Percentiles rank a stretch among this genome's conserved stretches.
Conservation (phyloP, 2,888 invertebrate genomes). For the Villa cingulata region DNA sequence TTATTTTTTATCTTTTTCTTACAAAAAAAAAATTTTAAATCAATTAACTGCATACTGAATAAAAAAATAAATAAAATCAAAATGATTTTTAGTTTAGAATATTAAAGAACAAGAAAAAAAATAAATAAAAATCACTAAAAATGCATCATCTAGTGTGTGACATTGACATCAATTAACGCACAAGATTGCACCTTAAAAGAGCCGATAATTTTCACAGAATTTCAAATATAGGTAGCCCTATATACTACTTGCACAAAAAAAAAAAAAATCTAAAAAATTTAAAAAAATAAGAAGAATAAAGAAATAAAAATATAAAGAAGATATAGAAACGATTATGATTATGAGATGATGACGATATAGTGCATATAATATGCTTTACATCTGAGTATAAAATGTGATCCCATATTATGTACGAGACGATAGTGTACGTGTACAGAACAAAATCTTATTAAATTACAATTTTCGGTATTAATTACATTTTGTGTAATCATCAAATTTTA, state of each 20-base stretch:
- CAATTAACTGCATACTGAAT: no score
- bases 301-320: background rate
- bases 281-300: no score
- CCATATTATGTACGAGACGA: background rate
- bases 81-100: no score
- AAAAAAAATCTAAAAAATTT: no score
- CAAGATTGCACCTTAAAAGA: background rate
- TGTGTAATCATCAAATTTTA: background rate
- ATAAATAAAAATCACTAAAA: background rate
- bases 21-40: no score
- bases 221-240: background rate
- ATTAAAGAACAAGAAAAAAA: background rate
- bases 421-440: no score
- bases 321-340: background rate
- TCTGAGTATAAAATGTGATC: background rate
- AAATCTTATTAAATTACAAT: conserved; percentile 11
- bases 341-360: background rate
- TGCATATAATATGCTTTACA: background rate
- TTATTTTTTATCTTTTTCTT: no score
- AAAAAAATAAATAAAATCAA: no score
- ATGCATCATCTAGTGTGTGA: background rate
- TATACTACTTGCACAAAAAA: no score
- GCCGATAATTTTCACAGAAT: background rate
- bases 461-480: conserved; percentile 10
- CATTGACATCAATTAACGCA: background rate